Evolutionary conservation across 1,140 invertebrate genomes (phyloP), one percentile per base, ranked within the genome.

Genomic region (Magallana gigas): DNA sequence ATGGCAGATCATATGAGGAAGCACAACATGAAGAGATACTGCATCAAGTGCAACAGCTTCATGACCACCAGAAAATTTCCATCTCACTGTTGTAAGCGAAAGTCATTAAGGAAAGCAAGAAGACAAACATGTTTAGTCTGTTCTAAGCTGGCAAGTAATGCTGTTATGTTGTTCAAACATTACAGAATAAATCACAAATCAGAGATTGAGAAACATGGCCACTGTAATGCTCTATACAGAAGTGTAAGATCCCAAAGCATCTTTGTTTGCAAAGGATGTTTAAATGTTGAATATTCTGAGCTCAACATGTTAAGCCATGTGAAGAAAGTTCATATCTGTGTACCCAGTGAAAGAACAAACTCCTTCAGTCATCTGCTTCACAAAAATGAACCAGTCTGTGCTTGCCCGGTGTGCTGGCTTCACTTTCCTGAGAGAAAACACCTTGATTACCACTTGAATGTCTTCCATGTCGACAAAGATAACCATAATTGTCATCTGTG

Each of bases 31-130:
- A 76, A 76, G 68, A 76, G 68, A 29, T 76, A 76, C 23, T 76
- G 68, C 18, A 76, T 76, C 68, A 76, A 76, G 23, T 76, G 68
- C 68, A 76, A 76, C 14, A 29, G 23, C 23, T 76, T 76, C 68
- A 29, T 9, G 8, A 76, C 11, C 23, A 29, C 18, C 18, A 29
- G 1, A 48, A 48, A 48, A 12, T 76, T 76, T 36, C 1, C 18
- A 29, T 0, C 7, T 23, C 68, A 76, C 23, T 29, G 14, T 36
- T 76, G 68, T 23, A 76, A 11, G 5, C 23, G 68, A 76, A 18
- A 12, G 36, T 6, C 18, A 18, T 29, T 12, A 18, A 29, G 12
- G 23, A 76, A 36, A 76, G 36, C 18, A 29, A 29, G 68, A 23
- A 76, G 36, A 12, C 68, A 76, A 12, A 29, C 36, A 4, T 76